These are phyloP conservation scores for Catocala fraxini DNA, from an alignment of 2,888 invertebrate species.

Conservation along the genomic window DNA sequence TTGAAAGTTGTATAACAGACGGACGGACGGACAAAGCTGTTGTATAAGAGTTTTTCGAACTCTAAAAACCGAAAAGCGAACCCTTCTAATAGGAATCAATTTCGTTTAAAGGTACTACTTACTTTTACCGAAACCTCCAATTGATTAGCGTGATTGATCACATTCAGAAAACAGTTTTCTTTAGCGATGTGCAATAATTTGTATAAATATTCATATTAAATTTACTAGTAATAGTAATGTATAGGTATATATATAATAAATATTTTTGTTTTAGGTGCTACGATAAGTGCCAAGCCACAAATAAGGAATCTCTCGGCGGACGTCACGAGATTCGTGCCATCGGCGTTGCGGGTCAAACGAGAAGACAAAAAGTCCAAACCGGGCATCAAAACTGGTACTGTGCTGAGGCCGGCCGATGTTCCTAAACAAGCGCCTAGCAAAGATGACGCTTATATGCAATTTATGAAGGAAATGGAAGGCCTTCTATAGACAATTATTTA, in stretches of 20 bases:
- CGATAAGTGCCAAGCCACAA: slow-evolving; percentile 98
- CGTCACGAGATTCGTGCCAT: slow-evolving; percentile 98
- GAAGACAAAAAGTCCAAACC: slow-evolving; percentile 91
- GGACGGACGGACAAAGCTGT: no score
- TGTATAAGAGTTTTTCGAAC: no score
- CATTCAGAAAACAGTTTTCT: no score
- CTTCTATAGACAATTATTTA: slow-evolving; percentile 88
- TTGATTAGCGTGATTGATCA: no score
- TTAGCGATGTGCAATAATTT: no score
- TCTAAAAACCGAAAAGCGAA: no score
- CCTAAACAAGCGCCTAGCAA: slow-evolving; percentile 90
- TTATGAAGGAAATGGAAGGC: slow-evolving; percentile 99
- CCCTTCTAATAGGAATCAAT: no score
- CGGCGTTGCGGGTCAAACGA: slow-evolving; percentile 96
- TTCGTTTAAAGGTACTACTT: no score
- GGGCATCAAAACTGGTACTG: slow-evolving; percentile 80
- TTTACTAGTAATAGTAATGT: not conserved
- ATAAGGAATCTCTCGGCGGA: slow-evolving; percentile 97
- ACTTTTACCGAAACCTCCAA: no score
- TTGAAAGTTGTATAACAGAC: no score
- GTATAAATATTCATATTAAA: no score
- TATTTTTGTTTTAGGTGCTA: slow-evolving; percentile 88
- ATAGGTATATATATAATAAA: not conserved
- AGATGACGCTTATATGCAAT: slow-evolving; percentile 99
- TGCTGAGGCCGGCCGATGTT: slow-evolving; percentile 84